Evolutionary conservation across 2,888 invertebrate genomes (phyloP), one percentile per base, ranked within the genome.

Genomic region (Lasioglossum villosulum): DNA sequence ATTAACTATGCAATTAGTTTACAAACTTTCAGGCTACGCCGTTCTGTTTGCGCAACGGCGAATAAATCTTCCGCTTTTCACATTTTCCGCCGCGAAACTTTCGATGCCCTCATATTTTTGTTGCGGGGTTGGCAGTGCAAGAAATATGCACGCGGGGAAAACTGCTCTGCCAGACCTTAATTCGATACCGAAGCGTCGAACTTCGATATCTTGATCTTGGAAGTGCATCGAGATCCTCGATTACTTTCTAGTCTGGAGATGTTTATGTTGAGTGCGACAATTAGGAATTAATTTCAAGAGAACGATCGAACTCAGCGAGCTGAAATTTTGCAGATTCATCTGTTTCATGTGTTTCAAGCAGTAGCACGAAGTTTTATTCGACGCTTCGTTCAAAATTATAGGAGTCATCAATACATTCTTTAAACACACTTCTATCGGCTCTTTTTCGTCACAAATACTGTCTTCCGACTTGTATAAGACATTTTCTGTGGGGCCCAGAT

Each of bases 1-100:
- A 70, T 39, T 70, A 70, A 70, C 37, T 70, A 70, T 39, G 70
- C 70, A 39, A 70, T 70, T 39, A 70, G 70, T 39, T 70, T 70
- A 70, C 39, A 23, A 70, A 70, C 14, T 59, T 63, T 30, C 48
- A 19, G 19, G 12, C 45, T 19, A 73, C 74, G 68, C 68, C 23
- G 23, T 70, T 5, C 37, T 70, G 70, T 70, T 70, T 39, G 70
- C 70, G 37, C n/a, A n/a, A 39, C n/a, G 39, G 23, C 12, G 14
- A 23, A 70, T 70, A 70, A 70, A 39, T 70, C 70, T 70, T 68
- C 37, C 37, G 23, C 23, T 37, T 70, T 39, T n/a, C 37, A 37
- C 70, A 39, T 70, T 39, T 39, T 70, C 37, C 66, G 19, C 34
- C 19, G 23, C 34, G 39, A 70, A 39, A 70, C 4, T 70, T 39